Evolutionary conservation across 2,888 invertebrate genomes (phyloP).

Genomic region (Tenthredo livida): DNA sequence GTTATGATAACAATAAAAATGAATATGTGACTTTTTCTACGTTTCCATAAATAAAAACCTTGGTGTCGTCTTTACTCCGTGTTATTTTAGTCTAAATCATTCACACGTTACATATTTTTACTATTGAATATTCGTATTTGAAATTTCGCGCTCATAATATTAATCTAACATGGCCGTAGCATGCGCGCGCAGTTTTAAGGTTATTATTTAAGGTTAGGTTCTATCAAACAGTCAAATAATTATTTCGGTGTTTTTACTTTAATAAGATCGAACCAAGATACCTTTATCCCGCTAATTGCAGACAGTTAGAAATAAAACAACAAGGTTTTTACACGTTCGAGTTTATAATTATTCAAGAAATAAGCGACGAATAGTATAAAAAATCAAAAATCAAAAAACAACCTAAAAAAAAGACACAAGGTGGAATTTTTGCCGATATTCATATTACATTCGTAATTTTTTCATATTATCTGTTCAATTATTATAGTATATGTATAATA

Average conservation of each 20-base stretch:
- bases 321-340: background rate
- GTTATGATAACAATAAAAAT: background rate
- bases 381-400: background rate
- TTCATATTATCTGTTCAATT: background rate
- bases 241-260: background rate
- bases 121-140: background rate
- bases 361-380: background rate
- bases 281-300: background rate
- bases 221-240: background rate
- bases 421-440: conserved; percentile 3
- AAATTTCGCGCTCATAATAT: background rate
- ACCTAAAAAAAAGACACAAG: background rate
- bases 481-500: too few relatives aligned
- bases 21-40: background rate
- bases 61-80: background rate
- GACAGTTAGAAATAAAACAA: background rate
- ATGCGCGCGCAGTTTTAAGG: background rate
- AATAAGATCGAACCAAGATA: background rate
- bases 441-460: background rate
- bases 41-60: background rate
- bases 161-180: background rate
- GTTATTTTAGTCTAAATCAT: background rate
- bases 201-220: background rate
- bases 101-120: too few relatives aligned
- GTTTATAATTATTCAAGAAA: background rate